Evolutionary conservation across 2,113 vertebrate genomes (phyloP).

Genomic region (Gallinago paraguaiae): DNA sequence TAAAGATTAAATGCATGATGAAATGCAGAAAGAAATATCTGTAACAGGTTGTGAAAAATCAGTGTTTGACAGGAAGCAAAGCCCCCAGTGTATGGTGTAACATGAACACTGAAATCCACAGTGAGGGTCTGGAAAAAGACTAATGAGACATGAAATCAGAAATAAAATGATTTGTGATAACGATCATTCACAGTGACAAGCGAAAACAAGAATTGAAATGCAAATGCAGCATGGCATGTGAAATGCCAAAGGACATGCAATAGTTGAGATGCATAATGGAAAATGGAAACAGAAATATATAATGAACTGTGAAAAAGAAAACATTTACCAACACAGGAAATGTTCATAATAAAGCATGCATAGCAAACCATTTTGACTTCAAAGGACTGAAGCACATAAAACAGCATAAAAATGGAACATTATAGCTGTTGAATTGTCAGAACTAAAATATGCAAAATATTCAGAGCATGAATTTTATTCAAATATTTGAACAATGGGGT

Average conservation of each 20-base stretch:
- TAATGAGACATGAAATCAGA: slow-evolving; percentile 36
- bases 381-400: neutral
- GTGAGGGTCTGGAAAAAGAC: neutral
- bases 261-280: neutral
- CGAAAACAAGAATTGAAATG: neutral
- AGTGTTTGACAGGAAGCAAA: neutral
- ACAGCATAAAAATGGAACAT: neutral
- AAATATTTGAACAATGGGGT: neutral
- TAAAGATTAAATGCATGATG: neutral
- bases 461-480: neutral
- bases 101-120: neutral
- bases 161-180: neutral
- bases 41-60: neutral
- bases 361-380: neutral
- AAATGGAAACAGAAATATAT: neutral
- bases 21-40: neutral
- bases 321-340: neutral
- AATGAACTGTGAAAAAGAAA: slow-evolving; percentile 2
- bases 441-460: neutral
- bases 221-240: neutral
- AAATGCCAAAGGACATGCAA: neutral
- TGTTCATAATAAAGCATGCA: neutral
- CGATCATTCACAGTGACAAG: neutral
- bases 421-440: neutral
- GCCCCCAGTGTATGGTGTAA: neutral